Evolutionary conservation across 1,140 invertebrate genomes (phyloP), one percentile per base, ranked within the genome.

Genomic region (Eufriesea mexicana): DNA sequence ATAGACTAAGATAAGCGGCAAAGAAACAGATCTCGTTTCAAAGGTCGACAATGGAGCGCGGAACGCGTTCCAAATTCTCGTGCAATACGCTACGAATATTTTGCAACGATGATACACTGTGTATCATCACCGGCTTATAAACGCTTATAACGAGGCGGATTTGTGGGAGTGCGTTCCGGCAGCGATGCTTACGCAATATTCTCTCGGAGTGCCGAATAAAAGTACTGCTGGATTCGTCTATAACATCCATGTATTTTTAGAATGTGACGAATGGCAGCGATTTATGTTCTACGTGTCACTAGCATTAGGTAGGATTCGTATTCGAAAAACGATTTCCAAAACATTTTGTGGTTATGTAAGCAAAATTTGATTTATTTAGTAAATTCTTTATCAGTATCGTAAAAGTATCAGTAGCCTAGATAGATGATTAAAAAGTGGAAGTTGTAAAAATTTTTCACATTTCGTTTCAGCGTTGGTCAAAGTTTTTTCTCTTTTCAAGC

Each of bases 191-290:
- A 90, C 89, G 91, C 89, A 91, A 91, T 79, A 45, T 54, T 51
- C 86, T 59, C 78, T 77, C 74, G 45, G n/a, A 71, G 61, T 85
- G 61, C 68, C 79, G 82, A 89, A 88, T 91, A 90, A 86, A 89
- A 90, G 90, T 91, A 88, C 84, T 84, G 88, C 91, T 92, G 91
- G 92, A 93, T 92, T 89, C 45, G 87, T 86, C 67, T 68, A 83
- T 66, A 64, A 70, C n/a, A 61, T 71, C 55, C 42, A 68, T n/a
- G 83, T 93, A 93, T 93, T 93, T 93, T 92, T 93, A 93, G 92
- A 90, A 87, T 82, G 79, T 84, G 77, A 86, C 85, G 85, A n/a
- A 8, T n/a, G 51, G 35, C 35, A 35, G 35, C 18, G 73, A 10
- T 45, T 79, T 6, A 23, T 51, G 51, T 84, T 75, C 75, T 66